These are phyloP conservation scores for Apodemus speciosus DNA, from an alignment of 2,113 vertebrate genomes.

Conservation along the genomic window DNA sequence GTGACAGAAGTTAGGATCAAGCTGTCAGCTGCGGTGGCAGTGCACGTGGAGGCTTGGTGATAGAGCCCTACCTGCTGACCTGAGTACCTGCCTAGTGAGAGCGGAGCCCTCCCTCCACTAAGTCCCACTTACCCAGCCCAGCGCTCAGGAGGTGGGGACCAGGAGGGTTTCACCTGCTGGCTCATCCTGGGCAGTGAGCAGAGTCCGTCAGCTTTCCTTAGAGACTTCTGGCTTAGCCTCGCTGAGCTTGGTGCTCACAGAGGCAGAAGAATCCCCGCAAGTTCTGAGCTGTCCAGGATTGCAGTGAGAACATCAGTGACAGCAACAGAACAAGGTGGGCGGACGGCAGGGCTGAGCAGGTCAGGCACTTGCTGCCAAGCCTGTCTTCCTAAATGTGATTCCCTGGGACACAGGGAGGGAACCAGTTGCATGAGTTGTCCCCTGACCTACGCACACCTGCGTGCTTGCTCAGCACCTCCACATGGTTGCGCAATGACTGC, in stretches of 20 bases:
- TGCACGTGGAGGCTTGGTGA: not conserved
- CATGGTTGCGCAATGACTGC: not conserved
- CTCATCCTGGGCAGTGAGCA: not conserved
- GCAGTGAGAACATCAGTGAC: not conserved
- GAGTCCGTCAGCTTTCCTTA: not conserved
- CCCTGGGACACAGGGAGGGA: not conserved
- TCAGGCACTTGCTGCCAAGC: not conserved
- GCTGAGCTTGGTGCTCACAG: not conserved
- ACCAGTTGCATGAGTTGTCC: not conserved
- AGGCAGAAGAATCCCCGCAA: not conserved
- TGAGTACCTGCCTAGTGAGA: not conserved
- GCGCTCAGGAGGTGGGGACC: too few relatives aligned
- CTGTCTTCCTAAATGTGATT: not conserved
- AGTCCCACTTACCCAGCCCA: not conserved
- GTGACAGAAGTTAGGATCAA: too few relatives aligned
- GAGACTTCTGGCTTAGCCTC: not conserved
- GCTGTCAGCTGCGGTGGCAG: not conserved
- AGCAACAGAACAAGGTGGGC: not conserved
- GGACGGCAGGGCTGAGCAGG: not conserved
- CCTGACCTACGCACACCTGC: not conserved
- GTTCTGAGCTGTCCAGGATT: not conserved
- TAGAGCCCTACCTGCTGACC: not conserved
- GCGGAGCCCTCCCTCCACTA: not conserved
- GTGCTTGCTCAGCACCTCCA: not conserved
- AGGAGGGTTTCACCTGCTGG: not conserved